phyloP scores from a whole-genome alignment of 1,140 invertebrate genomes.

The Caligus rogercresseyi region DNA sequence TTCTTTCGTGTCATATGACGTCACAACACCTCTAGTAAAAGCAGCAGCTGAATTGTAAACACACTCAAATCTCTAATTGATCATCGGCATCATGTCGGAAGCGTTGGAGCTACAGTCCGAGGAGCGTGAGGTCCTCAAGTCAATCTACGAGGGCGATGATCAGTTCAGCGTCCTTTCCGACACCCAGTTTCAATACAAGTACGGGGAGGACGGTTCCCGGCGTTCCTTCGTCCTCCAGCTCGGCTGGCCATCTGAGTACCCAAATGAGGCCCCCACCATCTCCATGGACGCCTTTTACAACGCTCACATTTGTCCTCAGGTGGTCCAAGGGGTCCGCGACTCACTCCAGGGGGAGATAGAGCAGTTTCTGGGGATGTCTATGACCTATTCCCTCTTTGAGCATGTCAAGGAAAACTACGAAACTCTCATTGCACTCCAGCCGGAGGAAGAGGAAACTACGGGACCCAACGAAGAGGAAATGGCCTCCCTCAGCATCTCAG shows the following conservation, averaged over 20 bases:
- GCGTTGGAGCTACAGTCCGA: slow-evolving; percentile 50
- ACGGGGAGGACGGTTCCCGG: slow-evolving; percentile 53
- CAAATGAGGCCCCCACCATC: slow-evolving; percentile 54
- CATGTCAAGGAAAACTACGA: slow-evolving; percentile 62
- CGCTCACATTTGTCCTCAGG: slow-evolving; percentile 59
- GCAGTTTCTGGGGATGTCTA: slow-evolving; percentile 63
- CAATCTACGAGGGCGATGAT: slow-evolving; percentile 82
- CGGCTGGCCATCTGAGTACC: slow-evolving; percentile 64
- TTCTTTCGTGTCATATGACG: no score
- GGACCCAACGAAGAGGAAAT: background rate
- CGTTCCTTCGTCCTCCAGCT: slow-evolving; percentile 76
- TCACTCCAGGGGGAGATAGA: slow-evolving; percentile 50
- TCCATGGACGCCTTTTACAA: slow-evolving; percentile 87
- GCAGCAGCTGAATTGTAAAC: no score
- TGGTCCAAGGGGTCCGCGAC: slow-evolving; percentile 34
- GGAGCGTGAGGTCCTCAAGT: slow-evolving; percentile 70
- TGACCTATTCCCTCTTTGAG: slow-evolving; percentile 88
- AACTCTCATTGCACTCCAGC: slow-evolving; percentile 49
- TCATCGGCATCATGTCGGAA: background rate
- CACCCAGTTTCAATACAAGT: slow-evolving; percentile 78
- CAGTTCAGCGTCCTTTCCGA: slow-evolving; percentile 59
- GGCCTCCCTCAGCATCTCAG: background rate
- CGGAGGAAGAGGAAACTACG: slow-evolving; percentile 32
- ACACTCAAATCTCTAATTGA: no score
- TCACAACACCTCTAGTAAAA: no score